These are phyloP conservation scores for Notolepis coatsorum DNA, from an alignment of 2,797 vertebrate species.

Conservation along the genomic window DNA sequence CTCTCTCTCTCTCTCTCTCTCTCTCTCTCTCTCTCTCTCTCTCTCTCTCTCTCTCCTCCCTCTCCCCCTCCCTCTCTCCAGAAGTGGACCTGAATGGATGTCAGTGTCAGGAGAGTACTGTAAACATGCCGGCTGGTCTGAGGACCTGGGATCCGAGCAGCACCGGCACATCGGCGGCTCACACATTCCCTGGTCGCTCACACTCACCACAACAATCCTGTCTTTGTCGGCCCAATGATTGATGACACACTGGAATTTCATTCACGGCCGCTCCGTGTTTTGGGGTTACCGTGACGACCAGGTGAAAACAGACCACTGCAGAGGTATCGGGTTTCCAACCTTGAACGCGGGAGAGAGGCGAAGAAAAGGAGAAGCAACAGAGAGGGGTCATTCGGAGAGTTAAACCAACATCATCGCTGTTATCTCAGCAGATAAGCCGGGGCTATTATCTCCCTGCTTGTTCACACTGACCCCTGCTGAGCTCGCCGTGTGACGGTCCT, in stretches of 20 bases:
- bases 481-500: slow-evolving; percentile 27
- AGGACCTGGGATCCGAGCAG: slow-evolving; percentile 41
- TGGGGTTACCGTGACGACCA: slow-evolving; percentile 78
- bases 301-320: slow-evolving; percentile 71
- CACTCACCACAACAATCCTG: slow-evolving; percentile 64
- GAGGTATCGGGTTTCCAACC: slow-evolving; percentile 67
- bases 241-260: slow-evolving; percentile 78
- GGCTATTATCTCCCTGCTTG: slow-evolving; percentile 69
- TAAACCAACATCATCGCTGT: slow-evolving; percentile 75
- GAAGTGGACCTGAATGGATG: slow-evolving; percentile 48
- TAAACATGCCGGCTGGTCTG: slow-evolving; percentile 30
- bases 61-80: slow-evolving; percentile 24
- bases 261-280: slow-evolving; percentile 71
- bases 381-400: slow-evolving; percentile 65
- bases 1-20: background rate
- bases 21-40: background rate
- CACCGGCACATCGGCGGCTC: slow-evolving; percentile 52
- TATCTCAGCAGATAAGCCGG: slow-evolving; percentile 74
- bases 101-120: slow-evolving; percentile 48
- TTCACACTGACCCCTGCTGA: slow-evolving; percentile 59
- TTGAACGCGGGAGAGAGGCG: slow-evolving; percentile 56
- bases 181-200: slow-evolving; percentile 60
- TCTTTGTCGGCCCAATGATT: slow-evolving; percentile 76
- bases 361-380: slow-evolving; percentile 42
- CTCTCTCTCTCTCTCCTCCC: background rate